Conservation (phyloP, 2,113 vertebrate genomes). For the Calidris pugnax region DNA sequence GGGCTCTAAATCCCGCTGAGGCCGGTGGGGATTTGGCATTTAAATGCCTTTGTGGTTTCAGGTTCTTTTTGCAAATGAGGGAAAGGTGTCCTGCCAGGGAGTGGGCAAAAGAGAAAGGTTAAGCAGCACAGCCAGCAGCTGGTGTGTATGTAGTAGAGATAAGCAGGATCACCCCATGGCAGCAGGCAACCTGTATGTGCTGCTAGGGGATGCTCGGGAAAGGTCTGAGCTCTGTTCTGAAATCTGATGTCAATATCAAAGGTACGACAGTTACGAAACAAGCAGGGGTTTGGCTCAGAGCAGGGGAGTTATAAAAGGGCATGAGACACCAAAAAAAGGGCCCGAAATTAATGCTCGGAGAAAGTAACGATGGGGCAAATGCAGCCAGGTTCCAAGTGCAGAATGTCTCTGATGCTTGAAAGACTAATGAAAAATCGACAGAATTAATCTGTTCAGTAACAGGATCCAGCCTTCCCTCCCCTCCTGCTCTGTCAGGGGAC, state of each 20-base stretch:
- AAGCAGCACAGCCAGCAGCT: neutral
- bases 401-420: neutral
- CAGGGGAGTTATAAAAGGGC: neutral
- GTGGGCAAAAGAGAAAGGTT: neutral
- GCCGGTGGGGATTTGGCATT: neutral
- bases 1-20: neutral
- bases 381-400: neutral
- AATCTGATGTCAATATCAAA: neutral
- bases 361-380: neutral
- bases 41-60: neutral
- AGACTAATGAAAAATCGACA: neutral
- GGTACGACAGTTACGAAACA: neutral
- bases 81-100: too few species aligned
- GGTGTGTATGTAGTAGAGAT: accelerated
- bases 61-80: neutral
- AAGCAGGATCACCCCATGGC: accelerated
- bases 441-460: neutral
- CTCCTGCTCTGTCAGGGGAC: neutral
- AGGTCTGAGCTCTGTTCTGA: neutral
- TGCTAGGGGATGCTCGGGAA: neutral
- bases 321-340: neutral
- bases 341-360: neutral
- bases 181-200: neutral
- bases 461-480: neutral
- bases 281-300: neutral